Conservation (phyloP, 1,140 invertebrate genomes). For the Eriosoma lanigerum region DNA sequence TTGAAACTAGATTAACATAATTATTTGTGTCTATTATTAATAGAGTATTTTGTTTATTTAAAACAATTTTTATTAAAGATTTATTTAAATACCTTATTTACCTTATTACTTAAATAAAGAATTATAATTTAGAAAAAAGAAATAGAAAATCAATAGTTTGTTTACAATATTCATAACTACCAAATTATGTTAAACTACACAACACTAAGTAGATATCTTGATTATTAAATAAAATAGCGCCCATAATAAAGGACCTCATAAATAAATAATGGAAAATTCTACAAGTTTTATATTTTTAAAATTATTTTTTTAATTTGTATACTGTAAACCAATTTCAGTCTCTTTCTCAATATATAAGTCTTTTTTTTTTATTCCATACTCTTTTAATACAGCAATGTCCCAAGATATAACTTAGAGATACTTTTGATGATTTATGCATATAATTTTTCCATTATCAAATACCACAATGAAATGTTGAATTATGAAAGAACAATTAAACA, state of each 20-base stretch:
- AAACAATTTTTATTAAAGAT: no score
- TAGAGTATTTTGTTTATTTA: background rate
- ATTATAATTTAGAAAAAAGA: no score
- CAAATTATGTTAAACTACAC: background rate
- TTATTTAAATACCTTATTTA: no score
- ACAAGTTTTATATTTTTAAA: background rate
- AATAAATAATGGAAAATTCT: background rate
- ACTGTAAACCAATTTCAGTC: constrained; percentile 40
- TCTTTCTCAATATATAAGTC: constrained; percentile 32
- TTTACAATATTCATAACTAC: no score
- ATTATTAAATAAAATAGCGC: background rate
- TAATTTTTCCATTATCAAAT: constrained; percentile 20
- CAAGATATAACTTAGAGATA: background rate
- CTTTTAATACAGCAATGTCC: background rate
- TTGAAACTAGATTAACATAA: background rate
- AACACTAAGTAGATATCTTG: no score
- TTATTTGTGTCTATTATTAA: no score
- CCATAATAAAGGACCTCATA: background rate
- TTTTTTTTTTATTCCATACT: constrained; percentile 24
- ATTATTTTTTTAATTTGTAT: constrained; percentile 23
- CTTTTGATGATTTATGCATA: background rate
- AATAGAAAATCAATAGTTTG: no score
- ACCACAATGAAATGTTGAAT: constrained; percentile 7
- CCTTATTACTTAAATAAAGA: no score
- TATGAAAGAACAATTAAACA: constrained; percentile 14